Evolutionary conservation across 2,888 invertebrate genomes (phyloP).

Genomic region (Stenotaenia linearis): DNA sequence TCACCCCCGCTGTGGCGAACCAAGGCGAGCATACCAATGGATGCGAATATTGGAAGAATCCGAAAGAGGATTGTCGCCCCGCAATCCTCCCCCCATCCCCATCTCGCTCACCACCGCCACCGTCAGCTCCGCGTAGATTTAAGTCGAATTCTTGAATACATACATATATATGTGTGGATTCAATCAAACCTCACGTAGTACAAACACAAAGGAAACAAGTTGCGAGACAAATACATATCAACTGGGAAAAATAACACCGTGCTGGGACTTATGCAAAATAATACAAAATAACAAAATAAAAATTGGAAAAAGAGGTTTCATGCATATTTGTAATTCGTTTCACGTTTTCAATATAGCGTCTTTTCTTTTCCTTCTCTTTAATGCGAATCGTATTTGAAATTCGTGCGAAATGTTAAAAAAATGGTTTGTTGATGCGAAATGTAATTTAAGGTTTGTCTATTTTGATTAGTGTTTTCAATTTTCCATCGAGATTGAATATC

Average conservation of each 20-base stretch:
- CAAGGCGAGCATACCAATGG: conserved; percentile 28
- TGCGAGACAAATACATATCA: conserved; percentile 19
- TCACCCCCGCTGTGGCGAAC: conserved; percentile 28
- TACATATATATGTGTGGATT: conserved; percentile 26
- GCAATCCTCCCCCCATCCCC: background rate
- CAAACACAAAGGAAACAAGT: conserved; percentile 24
- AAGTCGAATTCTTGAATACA: conserved; percentile 24
- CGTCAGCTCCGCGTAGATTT: conserved; percentile 13
- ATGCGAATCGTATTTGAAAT: background rate
- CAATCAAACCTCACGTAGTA: conserved; percentile 23
- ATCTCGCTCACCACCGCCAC: background rate
- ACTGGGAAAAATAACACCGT: background rate
- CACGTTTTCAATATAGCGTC: conserved; percentile 2
- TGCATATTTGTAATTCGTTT: conserved; percentile 12
- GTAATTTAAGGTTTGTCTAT: background rate
- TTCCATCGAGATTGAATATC: background rate
- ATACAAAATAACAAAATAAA: background rate
- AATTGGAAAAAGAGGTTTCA: background rate
- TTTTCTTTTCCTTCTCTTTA: background rate
- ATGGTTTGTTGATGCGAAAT: background rate
- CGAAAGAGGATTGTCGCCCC: conserved; percentile 11
- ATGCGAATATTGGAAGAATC: conserved; percentile 17
- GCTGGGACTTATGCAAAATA: background rate
- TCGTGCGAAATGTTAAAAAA: background rate
- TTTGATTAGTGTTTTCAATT: background rate